Evolutionary conservation across 2,113 vertebrate species (phyloP).

Genomic region (Mungos mungo): DNA sequence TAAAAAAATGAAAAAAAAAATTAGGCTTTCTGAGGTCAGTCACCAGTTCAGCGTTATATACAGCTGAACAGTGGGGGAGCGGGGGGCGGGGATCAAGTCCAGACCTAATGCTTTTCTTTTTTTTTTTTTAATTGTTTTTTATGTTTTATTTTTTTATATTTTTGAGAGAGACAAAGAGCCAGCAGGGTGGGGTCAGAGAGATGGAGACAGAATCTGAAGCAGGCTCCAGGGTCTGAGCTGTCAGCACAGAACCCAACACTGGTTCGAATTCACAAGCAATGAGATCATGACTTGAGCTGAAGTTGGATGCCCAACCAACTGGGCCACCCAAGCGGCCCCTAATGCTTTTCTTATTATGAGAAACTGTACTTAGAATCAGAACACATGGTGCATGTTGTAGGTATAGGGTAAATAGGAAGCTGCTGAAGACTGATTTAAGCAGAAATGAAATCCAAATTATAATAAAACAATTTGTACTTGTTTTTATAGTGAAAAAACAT

Average conservation of each 20-base stretch:
- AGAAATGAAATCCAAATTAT: slow-evolving; percentile 13
- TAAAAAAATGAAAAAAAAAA: no score
- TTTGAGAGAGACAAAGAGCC: no score
- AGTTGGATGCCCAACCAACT: no score
- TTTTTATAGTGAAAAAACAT: slow-evolving; percentile 19
- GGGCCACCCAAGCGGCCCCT: background rate
- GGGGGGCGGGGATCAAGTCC: background rate
- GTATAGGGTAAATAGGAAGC: background rate
- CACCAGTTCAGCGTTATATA: background rate
- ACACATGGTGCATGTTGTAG: background rate
- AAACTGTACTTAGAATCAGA: background rate
- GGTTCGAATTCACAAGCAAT: no score
- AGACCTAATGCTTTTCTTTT: background rate
- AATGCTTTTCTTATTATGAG: background rate
- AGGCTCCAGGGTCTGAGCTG: no score
- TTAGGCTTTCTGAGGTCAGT: background rate
- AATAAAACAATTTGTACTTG: background rate
- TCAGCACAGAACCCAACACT: no score
- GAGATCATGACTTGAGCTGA: no score
- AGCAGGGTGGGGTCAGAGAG: no score
- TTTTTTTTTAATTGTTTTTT: no score
- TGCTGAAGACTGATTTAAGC: slow-evolving; percentile 11
- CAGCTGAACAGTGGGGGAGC: background rate
- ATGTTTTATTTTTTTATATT: no score
- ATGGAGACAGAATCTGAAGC: no score